phyloP scores from a whole-genome alignment of 2,113 vertebrate genomes.

The Regulus satrapa region DNA sequence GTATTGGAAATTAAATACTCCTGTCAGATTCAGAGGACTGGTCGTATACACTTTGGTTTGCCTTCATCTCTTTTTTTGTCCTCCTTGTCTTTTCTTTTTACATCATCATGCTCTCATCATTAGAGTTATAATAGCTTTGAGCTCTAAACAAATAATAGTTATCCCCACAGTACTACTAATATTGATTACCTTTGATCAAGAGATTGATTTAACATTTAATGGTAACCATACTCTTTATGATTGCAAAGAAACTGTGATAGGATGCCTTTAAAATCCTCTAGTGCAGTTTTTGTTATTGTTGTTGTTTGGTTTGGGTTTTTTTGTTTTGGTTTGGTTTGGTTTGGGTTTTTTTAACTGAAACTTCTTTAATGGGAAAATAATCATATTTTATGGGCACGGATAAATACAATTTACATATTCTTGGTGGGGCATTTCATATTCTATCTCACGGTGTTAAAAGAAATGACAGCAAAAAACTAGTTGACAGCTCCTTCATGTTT shows the following conservation, averaged over 20 bases:
- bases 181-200: background rate
- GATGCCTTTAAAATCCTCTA: background rate
- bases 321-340: too few species aligned
- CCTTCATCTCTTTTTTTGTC: background rate
- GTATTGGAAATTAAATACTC: background rate
- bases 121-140: background rate
- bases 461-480: background rate
- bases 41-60: background rate
- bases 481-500: background rate
- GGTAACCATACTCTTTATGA: background rate
- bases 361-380: background rate
- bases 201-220: background rate
- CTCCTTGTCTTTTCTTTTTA: background rate
- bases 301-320: too few species aligned
- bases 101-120: background rate
- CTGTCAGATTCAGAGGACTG: background rate
- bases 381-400: background rate
- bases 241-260: background rate
- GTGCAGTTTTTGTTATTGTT: too few species aligned
- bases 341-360: background rate
- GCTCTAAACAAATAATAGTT: background rate
- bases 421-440: background rate
- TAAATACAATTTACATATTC: background rate
- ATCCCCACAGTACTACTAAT: rapidly evolving
- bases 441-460: background rate